Conservation (phyloP, 2,113 vertebrate species). For the Channa argus region DNA sequence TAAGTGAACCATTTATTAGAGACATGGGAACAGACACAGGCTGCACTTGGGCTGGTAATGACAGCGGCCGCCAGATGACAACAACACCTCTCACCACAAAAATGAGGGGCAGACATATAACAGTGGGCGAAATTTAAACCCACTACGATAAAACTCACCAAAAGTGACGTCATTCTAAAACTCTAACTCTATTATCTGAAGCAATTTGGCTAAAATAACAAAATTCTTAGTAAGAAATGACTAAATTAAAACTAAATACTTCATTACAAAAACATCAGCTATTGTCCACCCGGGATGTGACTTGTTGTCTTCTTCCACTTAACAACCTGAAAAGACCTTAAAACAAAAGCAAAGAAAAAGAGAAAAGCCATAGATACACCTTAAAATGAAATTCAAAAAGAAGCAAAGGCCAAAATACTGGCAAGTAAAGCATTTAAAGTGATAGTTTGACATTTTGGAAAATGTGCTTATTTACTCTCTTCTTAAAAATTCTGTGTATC, state of each 20-base stretch:
- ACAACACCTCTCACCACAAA: slow-evolving; percentile 19
- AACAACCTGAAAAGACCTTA: slow-evolving; percentile 31
- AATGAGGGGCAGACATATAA: slow-evolving; percentile 5
- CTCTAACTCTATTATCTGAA: no score
- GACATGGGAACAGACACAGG: slow-evolving; percentile 57
- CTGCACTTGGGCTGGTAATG: slow-evolving; percentile 56
- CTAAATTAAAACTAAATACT: no score
- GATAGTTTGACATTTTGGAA: not conserved
- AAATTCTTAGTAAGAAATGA: no score
- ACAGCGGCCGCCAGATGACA: slow-evolving; percentile 62
- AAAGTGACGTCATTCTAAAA: not conserved
- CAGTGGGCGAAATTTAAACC: not conserved
- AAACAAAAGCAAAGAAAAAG: slow-evolving; percentile 19
- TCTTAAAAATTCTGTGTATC: no score
- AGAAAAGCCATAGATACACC: not conserved
- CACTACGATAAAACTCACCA: not conserved
- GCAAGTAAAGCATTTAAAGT: not conserved
- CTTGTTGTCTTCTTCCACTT: slow-evolving; percentile 4
- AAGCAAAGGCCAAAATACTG: not conserved
- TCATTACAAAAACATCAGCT: not conserved
- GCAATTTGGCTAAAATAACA: no score
- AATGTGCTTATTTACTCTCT: no score
- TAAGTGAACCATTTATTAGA: slow-evolving; percentile 76
- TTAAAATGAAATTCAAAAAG: not conserved
- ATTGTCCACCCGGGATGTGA: slow-evolving; percentile 18